Conservation (phyloP, 2,888 invertebrate genomes). For the Polydesmus complanatus region DNA sequence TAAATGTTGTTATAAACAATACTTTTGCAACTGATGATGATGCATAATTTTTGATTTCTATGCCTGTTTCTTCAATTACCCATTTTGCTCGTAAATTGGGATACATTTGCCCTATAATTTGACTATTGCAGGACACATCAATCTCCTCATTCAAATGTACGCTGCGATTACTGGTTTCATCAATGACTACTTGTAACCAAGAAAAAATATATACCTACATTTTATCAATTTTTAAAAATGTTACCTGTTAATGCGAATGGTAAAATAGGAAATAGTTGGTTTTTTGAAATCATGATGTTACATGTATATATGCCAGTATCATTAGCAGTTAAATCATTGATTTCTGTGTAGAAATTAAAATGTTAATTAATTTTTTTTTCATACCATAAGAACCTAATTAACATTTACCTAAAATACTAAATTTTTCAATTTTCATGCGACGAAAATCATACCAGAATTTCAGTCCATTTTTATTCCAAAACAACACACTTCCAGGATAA, state of each 20-base stretch:
- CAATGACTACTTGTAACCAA: not conserved
- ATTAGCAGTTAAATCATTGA: not conserved
- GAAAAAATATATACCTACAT: not conserved
- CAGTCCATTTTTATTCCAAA: not conserved
- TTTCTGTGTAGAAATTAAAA: not conserved
- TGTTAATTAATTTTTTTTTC: too few relatives aligned
- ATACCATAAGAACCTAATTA: not conserved
- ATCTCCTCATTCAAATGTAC: not conserved
- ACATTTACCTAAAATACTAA: not conserved
- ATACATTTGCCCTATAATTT: not conserved
- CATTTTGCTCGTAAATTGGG: not conserved
- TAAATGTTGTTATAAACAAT: too few relatives aligned
- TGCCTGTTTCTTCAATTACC: not conserved
- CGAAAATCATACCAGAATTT: not conserved
- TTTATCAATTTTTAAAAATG: not conserved
- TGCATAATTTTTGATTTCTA: not conserved
- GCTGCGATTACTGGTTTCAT: not conserved
- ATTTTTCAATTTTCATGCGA: not conserved
- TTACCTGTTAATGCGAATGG: not conserved
- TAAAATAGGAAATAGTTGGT: not conserved
- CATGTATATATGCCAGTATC: not conserved
- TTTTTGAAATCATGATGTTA: not conserved
- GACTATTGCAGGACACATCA: not conserved
- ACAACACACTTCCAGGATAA: not conserved
- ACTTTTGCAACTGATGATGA: too few relatives aligned